A percentile compares a stretch with the other conserved stretches of the same genome.
Evolutionary conservation across 2,113 vertebrate genomes (phyloP).

Genomic region (Neotoma lepida): DNA sequence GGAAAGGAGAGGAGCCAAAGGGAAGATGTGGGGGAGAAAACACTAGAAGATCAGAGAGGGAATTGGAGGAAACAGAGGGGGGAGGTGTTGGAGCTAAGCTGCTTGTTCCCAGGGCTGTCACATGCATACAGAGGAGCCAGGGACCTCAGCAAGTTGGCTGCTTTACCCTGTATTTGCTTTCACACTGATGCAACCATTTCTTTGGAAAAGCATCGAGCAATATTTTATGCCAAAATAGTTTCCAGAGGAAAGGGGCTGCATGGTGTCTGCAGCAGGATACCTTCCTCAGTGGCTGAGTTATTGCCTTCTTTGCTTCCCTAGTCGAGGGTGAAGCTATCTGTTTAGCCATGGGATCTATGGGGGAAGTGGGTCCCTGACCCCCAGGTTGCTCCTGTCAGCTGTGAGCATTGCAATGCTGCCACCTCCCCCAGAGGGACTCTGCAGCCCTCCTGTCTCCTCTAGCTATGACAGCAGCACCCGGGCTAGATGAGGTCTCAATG

Average conservation of each 20-base stretch:
- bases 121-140: background rate
- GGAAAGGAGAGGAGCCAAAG: background rate
- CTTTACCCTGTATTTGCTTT: background rate
- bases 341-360: background rate
- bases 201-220: background rate
- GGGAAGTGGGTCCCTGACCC: accelerated
- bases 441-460: accelerated
- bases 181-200: background rate
- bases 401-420: background rate
- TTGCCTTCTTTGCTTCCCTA: background rate
- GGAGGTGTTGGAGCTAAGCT: no score
- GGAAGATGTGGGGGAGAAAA: accelerated
- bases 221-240: background rate
- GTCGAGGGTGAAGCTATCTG: background rate
- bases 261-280: background rate
- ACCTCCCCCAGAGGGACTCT: no score
- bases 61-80: background rate
- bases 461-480: accelerated
- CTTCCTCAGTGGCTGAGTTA: background rate
- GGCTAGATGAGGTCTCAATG: accelerated
- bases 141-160: background rate
- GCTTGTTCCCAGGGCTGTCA: no score
- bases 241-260: background rate
- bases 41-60: accelerated
- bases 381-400: background rate